Evolutionary conservation across 1,140 invertebrate species (phyloP), one percentile per base, ranked within the genome.

Genomic region (Heliconius himera): DNA sequence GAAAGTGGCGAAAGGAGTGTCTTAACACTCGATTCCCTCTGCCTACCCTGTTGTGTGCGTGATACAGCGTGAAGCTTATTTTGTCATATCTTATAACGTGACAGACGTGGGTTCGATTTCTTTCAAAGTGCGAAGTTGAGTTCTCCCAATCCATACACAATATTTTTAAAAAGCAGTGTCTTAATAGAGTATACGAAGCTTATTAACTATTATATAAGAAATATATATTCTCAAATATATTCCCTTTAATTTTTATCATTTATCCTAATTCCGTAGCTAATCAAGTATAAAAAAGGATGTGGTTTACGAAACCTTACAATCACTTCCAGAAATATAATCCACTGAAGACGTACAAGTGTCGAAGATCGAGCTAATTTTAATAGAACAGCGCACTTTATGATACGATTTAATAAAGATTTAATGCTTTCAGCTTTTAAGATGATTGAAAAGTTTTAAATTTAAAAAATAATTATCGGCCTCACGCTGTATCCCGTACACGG

Each of bases 221-320:
- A 56, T 1, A 22, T 56, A 1, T 8, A 56, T 56, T 26, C n/a
- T 56, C 8, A 56, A 56, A n/a, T 22, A 56, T 66, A 22, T 66
- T 66, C 1, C 3, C 4, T 66, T 9, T 13, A 1, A 66, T 8
- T 66, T 26, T 26, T 8, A 29, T 11, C 56, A 11, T 66, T 66
- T 66, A 66, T 66, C 0, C 9, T 8, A 66, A 66, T 29, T 29
- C 60, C 13, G 60, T 26, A 26, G 60, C 22, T 66, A 66, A 66
- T 6, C 13, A 66, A 36, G 46, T n/a, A 80, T 76, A 76, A 70
- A 70, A 76, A 80, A 80, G 79, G 74, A 80, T 76, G 79, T 70
- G 79, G 79, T 73, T 16, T 66, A 73, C 1, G 74, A 80, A 80
- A 60, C 79, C 79, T 36, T 8, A 66, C 41, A 22, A 78, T 66